Conservation (phyloP, 2,113 vertebrate species). For the Pluvianellus socialis region DNA sequence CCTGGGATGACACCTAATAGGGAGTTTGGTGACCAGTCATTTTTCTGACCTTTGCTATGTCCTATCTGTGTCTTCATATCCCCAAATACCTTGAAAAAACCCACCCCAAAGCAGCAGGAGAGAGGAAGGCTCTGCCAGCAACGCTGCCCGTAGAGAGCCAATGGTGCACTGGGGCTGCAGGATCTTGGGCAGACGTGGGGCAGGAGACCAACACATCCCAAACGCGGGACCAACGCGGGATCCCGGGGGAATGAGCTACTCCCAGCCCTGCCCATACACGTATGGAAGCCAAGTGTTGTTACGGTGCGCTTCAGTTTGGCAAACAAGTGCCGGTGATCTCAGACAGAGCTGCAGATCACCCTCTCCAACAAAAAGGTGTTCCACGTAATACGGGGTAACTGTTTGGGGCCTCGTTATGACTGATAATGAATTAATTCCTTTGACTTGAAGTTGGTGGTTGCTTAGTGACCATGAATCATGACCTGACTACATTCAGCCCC, state of each 20-base stretch:
- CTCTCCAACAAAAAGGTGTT: not conserved
- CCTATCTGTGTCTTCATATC: not conserved
- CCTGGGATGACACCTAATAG: not conserved
- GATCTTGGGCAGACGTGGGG: rapidly evolving
- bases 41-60: not conserved
- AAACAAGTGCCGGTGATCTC: not conserved
- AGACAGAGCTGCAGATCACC: not conserved
- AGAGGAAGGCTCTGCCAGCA: not conserved
- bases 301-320: not conserved
- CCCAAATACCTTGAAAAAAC: not conserved
- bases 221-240: rapidly evolving
- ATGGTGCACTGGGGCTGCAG: rapidly evolving
- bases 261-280: rapidly evolving
- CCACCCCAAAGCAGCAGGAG: not conserved
- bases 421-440: not conserved
- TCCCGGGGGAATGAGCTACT: not conserved
- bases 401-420: not conserved
- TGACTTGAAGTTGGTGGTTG: not conserved
- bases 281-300: not conserved
- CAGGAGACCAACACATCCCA: not conserved
- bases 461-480: not conserved
- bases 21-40: not conserved
- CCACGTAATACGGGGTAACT: not conserved
- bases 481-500: not conserved
- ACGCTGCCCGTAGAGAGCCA: not conserved